These are phyloP conservation scores for Agonopterix subpropinquella DNA, from an alignment of 2,888 invertebrate genomes.

Conservation along the genomic window DNA sequence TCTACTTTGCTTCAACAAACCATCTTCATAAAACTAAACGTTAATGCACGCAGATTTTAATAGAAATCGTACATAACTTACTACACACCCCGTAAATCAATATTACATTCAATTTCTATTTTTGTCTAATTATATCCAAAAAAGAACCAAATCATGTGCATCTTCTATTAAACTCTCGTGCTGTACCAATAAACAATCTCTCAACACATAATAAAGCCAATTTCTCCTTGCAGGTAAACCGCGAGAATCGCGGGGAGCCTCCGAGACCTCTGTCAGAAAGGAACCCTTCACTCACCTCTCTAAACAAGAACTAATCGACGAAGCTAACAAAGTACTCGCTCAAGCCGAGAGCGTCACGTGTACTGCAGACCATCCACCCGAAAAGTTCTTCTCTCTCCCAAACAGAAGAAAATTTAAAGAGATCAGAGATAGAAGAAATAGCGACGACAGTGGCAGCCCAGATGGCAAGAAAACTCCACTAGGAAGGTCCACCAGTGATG, in stretches of 20 bases:
- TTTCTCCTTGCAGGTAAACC: constrained; percentile 59
- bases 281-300: constrained; percentile 81
- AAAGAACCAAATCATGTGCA: too few relatives aligned
- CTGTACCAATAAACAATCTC: not conserved
- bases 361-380: constrained; percentile 74
- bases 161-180: too few relatives aligned
- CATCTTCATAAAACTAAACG: too few relatives aligned
- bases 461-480: constrained; percentile 53
- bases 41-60: too few relatives aligned
- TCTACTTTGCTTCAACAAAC: too few relatives aligned
- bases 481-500: constrained; percentile 76
- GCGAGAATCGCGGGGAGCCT: constrained; percentile 55
- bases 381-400: constrained; percentile 81
- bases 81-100: too few relatives aligned
- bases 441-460: constrained; percentile 68
- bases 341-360: constrained; percentile 85
- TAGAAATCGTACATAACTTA: too few relatives aligned
- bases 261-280: constrained; percentile 52
- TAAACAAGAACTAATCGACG: constrained; percentile 83
- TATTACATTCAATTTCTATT: too few relatives aligned
- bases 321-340: constrained; percentile 84
- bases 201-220: not conserved
- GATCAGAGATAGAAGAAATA: constrained; percentile 61
- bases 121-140: too few relatives aligned
- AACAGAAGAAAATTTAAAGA: constrained; percentile 75